Conservation (phyloP, 30 jellyfish, hydroid and myxozoan species). For the Sanderia malayensis region DNA sequence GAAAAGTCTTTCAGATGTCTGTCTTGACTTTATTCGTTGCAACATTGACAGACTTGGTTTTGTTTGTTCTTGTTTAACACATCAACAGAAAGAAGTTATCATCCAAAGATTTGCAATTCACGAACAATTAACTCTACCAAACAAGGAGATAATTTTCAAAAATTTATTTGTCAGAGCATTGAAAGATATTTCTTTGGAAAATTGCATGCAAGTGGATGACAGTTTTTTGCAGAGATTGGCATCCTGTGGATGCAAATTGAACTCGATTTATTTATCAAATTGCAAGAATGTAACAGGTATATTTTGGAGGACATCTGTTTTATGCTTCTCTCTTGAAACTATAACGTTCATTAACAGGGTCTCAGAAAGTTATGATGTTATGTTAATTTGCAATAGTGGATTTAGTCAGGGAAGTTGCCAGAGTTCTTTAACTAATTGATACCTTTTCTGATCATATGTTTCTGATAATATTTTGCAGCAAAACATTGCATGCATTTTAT, state of each 20-base stretch:
- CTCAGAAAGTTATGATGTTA: too few species aligned
- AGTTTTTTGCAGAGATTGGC: conserved; percentile 16
- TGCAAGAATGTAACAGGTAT: conserved; percentile 48
- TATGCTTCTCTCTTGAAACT: too few species aligned
- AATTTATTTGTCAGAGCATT: conserved; percentile 18
- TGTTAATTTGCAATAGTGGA: too few species aligned
- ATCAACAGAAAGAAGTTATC: conserved; percentile 49
- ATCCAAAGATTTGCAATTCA: conserved; percentile 44
- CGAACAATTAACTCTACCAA: conserved; percentile 1
- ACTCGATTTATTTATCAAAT: conserved; percentile 5
- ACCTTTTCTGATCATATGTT: too few species aligned
- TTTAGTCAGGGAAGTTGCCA: too few species aligned
- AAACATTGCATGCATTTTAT: too few species aligned
- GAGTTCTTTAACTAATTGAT: too few species aligned
- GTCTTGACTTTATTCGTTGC: conserved; percentile 31
- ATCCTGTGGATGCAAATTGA: conserved; percentile 18
- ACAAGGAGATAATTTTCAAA: background rate
- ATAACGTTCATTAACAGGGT: too few species aligned
- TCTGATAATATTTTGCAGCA: too few species aligned
- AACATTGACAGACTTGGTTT: conserved; percentile 15
- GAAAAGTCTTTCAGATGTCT: conserved; percentile 40
- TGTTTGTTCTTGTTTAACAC: conserved; percentile 15
- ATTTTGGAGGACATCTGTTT: too few species aligned
- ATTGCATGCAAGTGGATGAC: conserved; percentile 48
- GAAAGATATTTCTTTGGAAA: conserved; percentile 22